These are phyloP conservation scores for Sebastes oblongus DNA, from an alignment of 2,797 vertebrate species.

Conservation along the genomic window DNA sequence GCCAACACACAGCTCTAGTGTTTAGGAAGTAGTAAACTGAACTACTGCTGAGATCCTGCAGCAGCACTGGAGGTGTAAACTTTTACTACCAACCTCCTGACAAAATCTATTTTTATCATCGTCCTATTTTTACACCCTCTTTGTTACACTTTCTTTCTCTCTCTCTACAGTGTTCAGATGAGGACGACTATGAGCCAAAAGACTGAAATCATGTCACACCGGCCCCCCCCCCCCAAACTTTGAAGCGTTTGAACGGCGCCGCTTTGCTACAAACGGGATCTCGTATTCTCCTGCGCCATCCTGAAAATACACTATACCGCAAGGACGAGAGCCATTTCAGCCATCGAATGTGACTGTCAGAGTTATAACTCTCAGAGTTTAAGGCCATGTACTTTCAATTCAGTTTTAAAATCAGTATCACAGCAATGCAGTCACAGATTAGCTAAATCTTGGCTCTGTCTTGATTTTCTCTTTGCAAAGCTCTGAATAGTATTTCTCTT, in stretches of 20 bases:
- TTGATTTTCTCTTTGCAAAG: too few species aligned
- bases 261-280: background rate
- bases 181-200: background rate
- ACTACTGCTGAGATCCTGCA: too few species aligned
- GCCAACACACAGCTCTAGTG: too few species aligned
- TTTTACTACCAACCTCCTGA: background rate
- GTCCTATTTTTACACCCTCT: constrained; percentile 26
- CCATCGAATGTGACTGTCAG: too few species aligned
- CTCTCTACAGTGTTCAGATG: background rate
- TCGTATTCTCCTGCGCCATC: constrained; percentile 30
- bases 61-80: background rate
- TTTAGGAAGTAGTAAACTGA: background rate
- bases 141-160: background rate
- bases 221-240: background rate
- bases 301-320: constrained; percentile 43
- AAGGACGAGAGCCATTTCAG: background rate
- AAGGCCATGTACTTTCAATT: too few species aligned
- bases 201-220: constrained; percentile 21
- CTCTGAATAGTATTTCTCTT: too few species aligned
- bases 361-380: too few species aligned
- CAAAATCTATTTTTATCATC: constrained; percentile 7
- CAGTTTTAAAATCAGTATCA: too few species aligned
- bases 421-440: too few species aligned
- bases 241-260: too few species aligned
- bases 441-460: too few species aligned